Conservation (phyloP, 2,797 vertebrate genomes). For the Cottoperca gobio region DNA sequence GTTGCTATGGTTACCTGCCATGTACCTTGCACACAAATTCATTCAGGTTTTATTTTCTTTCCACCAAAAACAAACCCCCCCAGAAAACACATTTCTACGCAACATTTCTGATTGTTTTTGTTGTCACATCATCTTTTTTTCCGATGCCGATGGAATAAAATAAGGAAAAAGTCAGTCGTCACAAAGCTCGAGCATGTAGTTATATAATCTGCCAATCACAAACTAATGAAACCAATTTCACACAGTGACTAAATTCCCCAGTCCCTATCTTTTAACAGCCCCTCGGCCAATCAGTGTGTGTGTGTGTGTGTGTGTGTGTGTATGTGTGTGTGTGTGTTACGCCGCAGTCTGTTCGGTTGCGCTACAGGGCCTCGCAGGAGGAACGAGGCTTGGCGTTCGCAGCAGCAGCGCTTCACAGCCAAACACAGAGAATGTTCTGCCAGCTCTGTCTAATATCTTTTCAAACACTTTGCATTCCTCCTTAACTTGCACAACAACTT, state of each 20-base stretch:
- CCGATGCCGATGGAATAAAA: conserved; percentile 25
- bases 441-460: conserved; percentile 76
- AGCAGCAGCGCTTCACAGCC: conserved; percentile 70
- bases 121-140: conserved; percentile 13
- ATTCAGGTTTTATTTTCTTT: conserved; percentile 3
- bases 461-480: conserved; percentile 78
- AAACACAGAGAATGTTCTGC: conserved; percentile 78
- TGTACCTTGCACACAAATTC: neutral
- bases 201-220: conserved; percentile 68
- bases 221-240: conserved; percentile 70
- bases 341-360: conserved; percentile 64
- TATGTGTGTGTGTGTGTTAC: conserved; percentile 42
- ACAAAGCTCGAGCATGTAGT: conserved; percentile 54
- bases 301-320: conserved; percentile 20
- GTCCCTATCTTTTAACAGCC: conserved; percentile 67
- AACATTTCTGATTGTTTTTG: conserved; percentile 10
- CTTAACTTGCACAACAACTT: conserved; percentile 78
- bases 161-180: conserved; percentile 27
- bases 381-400: conserved; percentile 70
- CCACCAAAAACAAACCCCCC: neutral
- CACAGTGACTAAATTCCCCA: conserved; percentile 61
- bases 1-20: conserved; percentile 6
- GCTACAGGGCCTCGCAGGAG: conserved; percentile 59
- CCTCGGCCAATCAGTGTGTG: conserved; percentile 57
- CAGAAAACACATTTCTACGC: neutral